A percentile compares a stretch with the other conserved stretches of the same genome.
phyloP scores from a whole-genome alignment of 2,797 vertebrate genomes.

The Cryptoblepharus egeriae region DNA sequence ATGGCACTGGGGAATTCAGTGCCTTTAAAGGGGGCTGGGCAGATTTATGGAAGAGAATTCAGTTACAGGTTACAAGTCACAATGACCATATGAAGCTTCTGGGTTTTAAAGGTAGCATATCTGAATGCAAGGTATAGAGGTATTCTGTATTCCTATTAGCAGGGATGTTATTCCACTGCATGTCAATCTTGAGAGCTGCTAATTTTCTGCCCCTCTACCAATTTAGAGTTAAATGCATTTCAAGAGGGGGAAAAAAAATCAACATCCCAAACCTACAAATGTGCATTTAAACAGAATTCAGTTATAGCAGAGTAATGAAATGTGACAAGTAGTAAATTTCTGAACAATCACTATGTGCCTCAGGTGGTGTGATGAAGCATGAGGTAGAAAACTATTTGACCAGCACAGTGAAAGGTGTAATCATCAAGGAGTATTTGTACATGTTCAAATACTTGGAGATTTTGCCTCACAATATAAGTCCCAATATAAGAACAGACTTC shows the following conservation, averaged over 20 bases:
- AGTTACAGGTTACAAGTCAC: too few species aligned
- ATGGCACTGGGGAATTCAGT: too few species aligned
- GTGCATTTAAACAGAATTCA: slow-evolving; percentile 2
- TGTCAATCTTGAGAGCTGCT: not conserved
- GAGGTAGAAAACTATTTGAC: slow-evolving; percentile 21
- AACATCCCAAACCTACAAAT: not conserved
- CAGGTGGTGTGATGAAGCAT: slow-evolving; percentile 29
- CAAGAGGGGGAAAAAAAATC: not conserved
- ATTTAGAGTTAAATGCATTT: slow-evolving; percentile 1
- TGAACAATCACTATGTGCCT: slow-evolving; percentile 17
- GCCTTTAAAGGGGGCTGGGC: too few species aligned
- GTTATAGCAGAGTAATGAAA: slow-evolving; percentile 1
- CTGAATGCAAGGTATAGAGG: not conserved
- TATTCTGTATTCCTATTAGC: not conserved
- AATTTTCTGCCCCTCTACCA: slow-evolving; percentile 6
- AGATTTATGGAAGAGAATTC: too few species aligned
- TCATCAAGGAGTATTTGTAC: slow-evolving; percentile 2
- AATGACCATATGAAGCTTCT: too few species aligned
- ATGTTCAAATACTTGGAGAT: not conserved
- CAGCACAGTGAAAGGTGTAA: not conserved
- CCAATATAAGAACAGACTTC: not conserved
- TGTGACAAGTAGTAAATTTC: slow-evolving; percentile 36
- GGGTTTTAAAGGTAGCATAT: too few species aligned
- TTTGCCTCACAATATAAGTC: not conserved
- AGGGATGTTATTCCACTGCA: not conserved